phyloP scores from a whole-genome alignment of 2,797 vertebrate genomes.

The Pogonophryne albipinna region DNA sequence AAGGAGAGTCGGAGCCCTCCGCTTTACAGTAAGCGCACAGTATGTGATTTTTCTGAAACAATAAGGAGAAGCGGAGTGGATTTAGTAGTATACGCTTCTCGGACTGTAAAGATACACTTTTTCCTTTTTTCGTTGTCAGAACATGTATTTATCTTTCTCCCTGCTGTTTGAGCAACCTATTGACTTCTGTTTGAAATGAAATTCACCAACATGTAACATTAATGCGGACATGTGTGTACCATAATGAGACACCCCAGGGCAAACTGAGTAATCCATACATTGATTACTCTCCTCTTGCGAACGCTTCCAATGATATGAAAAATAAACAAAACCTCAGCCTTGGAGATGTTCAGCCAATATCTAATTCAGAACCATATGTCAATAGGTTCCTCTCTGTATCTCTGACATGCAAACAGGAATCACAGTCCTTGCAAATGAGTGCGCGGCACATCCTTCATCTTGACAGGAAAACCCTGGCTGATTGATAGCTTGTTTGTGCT shows the following conservation, averaged over 20 bases:
- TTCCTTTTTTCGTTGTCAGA: constrained; percentile 3
- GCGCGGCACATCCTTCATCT: constrained; percentile 48
- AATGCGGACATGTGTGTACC: constrained; percentile 4
- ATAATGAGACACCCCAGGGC: constrained; percentile 22
- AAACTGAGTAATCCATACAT: constrained; percentile 1
- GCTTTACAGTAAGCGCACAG: constrained; percentile 71
- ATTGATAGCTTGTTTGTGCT: constrained; percentile 71
- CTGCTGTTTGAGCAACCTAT: constrained; percentile 17
- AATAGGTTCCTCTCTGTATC: constrained; percentile 50
- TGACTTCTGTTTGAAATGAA: background rate
- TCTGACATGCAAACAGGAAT: constrained; percentile 64
- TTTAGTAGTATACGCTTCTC: constrained; percentile 42
- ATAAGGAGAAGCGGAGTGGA: constrained; percentile 42
- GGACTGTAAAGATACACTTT: constrained; percentile 21
- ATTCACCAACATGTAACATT: background rate
- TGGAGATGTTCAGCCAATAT: constrained; percentile 38
- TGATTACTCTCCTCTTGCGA: constrained; percentile 20
- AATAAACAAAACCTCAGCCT: constrained; percentile 24
- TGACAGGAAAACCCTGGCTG: constrained; percentile 56
- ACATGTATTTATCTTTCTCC: constrained; percentile 7
- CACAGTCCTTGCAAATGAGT: constrained; percentile 51
- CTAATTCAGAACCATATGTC: constrained; percentile 53
- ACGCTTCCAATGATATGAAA: constrained; percentile 7
- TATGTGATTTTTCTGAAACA: constrained; percentile 56
- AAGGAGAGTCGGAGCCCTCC: constrained; percentile 69